These are phyloP conservation scores for Holothuria leucospilota DNA, from an alignment of 53 echinoderm and acorn worm species.

Conservation along the genomic window DNA sequence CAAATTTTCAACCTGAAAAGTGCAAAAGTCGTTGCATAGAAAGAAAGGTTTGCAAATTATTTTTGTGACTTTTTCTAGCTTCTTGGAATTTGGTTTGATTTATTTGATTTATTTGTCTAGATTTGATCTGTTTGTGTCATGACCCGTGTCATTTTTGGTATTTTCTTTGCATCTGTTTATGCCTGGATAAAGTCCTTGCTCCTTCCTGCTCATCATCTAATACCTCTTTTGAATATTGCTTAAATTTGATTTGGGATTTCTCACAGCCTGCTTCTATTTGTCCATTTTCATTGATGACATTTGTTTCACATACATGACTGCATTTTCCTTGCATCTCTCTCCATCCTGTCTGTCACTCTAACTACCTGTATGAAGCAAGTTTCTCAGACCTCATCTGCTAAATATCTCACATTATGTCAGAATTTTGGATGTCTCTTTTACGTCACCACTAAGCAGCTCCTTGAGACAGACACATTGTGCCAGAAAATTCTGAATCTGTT, in stretches of 20 bases:
- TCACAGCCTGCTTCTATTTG: constrained; percentile 1
- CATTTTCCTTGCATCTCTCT: background rate
- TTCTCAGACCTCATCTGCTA: constrained; percentile 23
- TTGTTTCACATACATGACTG: constrained; percentile 7
- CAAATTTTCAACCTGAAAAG: no score
- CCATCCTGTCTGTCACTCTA: background rate
- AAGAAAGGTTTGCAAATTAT: no score
- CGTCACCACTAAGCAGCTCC: constrained; percentile 25
- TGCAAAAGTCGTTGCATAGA: no score
- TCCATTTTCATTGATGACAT: constrained; percentile 12
- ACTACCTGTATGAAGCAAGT: constrained; percentile 11
- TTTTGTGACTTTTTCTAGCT: no score
- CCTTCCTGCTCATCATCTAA: background rate
- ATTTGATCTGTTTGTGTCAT: no score
- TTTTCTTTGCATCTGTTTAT: background rate
- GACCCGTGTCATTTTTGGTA: background rate
- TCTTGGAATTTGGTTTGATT: no score
- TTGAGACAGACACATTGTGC: background rate
- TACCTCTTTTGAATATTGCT: constrained; percentile 25
- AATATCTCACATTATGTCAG: constrained; percentile 45
- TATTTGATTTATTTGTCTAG: no score
- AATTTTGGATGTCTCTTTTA: constrained; percentile 34
- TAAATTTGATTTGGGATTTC: constrained; percentile 24
- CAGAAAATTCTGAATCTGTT: constrained; percentile 2
- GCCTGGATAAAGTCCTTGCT: background rate